A percentile compares a stretch with the other conserved stretches of the same genome.
Evolutionary conservation across 1,140 invertebrate species (phyloP).

Genomic region (Liolophura sinensis): DNA sequence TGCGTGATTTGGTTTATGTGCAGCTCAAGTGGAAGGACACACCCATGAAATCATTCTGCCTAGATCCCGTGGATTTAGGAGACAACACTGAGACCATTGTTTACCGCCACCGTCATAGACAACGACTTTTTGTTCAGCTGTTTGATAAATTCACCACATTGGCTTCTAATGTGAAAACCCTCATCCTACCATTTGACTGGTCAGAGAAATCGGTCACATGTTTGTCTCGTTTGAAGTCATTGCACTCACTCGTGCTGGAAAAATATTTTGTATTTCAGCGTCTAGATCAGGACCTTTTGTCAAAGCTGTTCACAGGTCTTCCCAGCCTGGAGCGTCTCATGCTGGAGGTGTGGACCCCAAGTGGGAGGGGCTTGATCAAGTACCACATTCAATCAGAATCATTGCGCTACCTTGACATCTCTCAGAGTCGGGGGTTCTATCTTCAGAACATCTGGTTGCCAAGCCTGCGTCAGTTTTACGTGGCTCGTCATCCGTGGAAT

Average conservation of each 20-base stretch:
- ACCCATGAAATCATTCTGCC: slow-evolving; percentile 44
- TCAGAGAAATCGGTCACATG: slow-evolving; percentile 34
- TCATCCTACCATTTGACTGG: slow-evolving; percentile 56
- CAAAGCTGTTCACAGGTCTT: slow-evolving; percentile 30
- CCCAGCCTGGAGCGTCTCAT: slow-evolving; percentile 35
- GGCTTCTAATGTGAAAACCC: slow-evolving; percentile 37
- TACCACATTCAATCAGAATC: slow-evolving; percentile 36
- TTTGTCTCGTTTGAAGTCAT: slow-evolving; percentile 37
- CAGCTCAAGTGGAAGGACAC: slow-evolving; percentile 55
- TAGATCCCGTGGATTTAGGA: slow-evolving; percentile 18
- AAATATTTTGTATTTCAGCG: slow-evolving; percentile 52
- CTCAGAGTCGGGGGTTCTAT: slow-evolving; percentile 50
- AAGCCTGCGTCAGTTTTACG: slow-evolving; percentile 32
- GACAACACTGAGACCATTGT: slow-evolving; percentile 33
- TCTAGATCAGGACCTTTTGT: slow-evolving; percentile 35
- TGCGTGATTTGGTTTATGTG: slow-evolving; percentile 34
- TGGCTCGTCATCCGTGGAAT: slow-evolving; percentile 47
- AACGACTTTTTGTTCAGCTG: slow-evolving; percentile 44
- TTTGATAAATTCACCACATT: slow-evolving; percentile 45
- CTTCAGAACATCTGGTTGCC: slow-evolving; percentile 40
- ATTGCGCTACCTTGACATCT: slow-evolving; percentile 47
- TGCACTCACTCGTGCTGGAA: slow-evolving; percentile 47
- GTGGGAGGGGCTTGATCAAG: slow-evolving; percentile 33
- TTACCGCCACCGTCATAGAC: slow-evolving; percentile 35
- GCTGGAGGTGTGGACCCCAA: slow-evolving; percentile 53